phyloP scores from a whole-genome alignment of 2,797 vertebrate genomes.

The Cephalopachus bancanus region DNA sequence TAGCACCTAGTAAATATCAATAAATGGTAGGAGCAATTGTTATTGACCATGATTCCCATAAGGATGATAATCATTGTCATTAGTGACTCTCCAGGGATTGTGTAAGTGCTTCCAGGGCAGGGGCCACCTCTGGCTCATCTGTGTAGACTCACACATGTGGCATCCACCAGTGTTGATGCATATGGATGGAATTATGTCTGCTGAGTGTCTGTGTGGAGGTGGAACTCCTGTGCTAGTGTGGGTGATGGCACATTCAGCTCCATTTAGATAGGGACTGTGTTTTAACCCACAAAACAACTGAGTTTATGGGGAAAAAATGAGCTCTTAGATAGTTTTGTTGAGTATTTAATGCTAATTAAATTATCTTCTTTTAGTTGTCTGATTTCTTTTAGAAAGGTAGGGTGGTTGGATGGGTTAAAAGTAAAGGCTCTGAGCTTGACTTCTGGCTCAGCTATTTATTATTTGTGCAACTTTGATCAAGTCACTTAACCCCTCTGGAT shows the following conservation, averaged over 20 bases:
- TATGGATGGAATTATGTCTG: not conserved
- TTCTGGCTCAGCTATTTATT: not conserved
- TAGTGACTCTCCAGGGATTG: not conserved
- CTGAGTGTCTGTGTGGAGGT: not conserved
- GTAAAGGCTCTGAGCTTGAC: not conserved
- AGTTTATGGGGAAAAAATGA: conserved; percentile 32
- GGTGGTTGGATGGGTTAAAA: not conserved
- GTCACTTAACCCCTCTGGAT: not conserved
- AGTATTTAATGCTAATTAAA: not conserved
- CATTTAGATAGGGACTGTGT: not conserved
- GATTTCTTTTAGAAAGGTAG: conserved; percentile 17
- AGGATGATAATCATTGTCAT: not conserved
- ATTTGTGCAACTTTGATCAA: not conserved
- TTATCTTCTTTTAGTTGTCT: not conserved
- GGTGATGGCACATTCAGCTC: not conserved
- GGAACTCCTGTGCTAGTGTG: not conserved
- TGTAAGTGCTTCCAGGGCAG: not conserved
- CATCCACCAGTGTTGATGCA: not conserved
- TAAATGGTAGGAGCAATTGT: not conserved
- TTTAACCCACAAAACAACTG: not conserved
- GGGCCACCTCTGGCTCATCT: not conserved
- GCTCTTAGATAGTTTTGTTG: not conserved
- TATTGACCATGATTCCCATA: not conserved
- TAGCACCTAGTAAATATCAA: not conserved
- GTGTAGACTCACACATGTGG: not conserved